Evolutionary conservation across 2,797 vertebrate genomes (phyloP).

Genomic region (Parauchenoglanis ngamensis): DNA sequence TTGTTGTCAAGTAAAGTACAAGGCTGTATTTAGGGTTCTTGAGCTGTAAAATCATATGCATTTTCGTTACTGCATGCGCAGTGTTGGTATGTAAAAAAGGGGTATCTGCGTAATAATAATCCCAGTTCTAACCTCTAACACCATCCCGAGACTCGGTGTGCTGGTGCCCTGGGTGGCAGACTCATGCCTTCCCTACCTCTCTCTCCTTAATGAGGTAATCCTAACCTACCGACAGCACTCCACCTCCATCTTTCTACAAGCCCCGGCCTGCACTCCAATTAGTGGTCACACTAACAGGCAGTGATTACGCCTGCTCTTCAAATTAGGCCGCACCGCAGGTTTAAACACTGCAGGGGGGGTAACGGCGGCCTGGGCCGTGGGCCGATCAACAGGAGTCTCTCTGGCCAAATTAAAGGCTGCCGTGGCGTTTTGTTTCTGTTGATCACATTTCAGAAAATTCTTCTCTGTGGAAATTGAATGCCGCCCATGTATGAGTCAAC

Average conservation of each 20-base stretch:
- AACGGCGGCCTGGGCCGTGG: slow-evolving; percentile 44
- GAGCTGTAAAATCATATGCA: background rate
- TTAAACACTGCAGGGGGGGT: slow-evolving; percentile 58
- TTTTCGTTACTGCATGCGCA: background rate
- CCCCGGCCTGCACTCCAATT: slow-evolving; percentile 60
- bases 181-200: slow-evolving; percentile 39
- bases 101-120: slow-evolving; percentile 7
- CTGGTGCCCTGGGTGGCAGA: slow-evolving; percentile 53
- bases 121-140: slow-evolving; percentile 19
- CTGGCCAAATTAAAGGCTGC: slow-evolving; percentile 58
- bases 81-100: background rate
- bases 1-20: background rate
- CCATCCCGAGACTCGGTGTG: slow-evolving; percentile 13
- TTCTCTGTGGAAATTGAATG: slow-evolving; percentile 47
- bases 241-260: slow-evolving; percentile 54
- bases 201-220: slow-evolving; percentile 46
- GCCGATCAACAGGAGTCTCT: slow-evolving; percentile 53
- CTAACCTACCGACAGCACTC: slow-evolving; percentile 54
- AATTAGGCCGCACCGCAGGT: slow-evolving; percentile 60
- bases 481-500: slow-evolving; percentile 52
- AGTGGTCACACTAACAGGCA: slow-evolving; percentile 61
- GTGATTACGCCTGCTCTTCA: slow-evolving; percentile 60
- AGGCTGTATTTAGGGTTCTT: background rate
- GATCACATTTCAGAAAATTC: slow-evolving; percentile 55
- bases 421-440: slow-evolving; percentile 58